Base-by-base conservation (phyloP, 2,888 invertebrate species). In the Vesta saturnalis region DNA sequence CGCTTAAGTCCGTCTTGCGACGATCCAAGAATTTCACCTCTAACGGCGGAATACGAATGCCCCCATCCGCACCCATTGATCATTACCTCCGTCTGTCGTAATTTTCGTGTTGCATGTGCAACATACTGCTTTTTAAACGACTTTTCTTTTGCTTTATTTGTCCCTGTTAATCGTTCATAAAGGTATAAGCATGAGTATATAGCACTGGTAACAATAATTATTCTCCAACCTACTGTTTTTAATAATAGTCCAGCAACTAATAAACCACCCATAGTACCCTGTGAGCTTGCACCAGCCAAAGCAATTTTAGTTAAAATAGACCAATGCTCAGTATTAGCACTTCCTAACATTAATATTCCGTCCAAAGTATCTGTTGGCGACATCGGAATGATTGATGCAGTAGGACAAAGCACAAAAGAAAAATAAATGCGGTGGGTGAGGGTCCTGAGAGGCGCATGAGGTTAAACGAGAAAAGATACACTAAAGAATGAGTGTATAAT, bases 101-200 rank as follows among this genome's bases (percentile, higher is more conserved):
- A 88, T 85, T 98, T 98, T 82, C 94, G 92, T 68, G 96, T 94
- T 67, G 97, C 97, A 85, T 97, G 96, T 71, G 89, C 88, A 23
- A 96, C 96, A 84, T 98, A 98, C 85, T 99, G 99, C 60, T 89
- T 88, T 85, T 99, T 99, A 85, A 99, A 98, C 71, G 94, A 86
- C 57, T 94, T 89, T 85, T 99, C 97, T 85, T 97, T 97, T 54
- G 98, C 97, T 80, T 92, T 93, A 76, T 94, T 95, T 52, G 99
- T 99, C 99, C 99, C 99, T 23, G 97, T 97, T 35, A 98, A 87
- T 18, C 99, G 90, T 86, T 99, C 99, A 84, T 98, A 99, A 59
- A 94, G 86, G 87, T 99, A 99, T 72, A 99, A 87, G 73, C 94
- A 91, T 69, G 95, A 94, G 84, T 98, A 99, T 1, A 84, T 72